phyloP scores from a whole-genome alignment of 1,140 invertebrate species.

The Macrosteles quadrilineatus region DNA sequence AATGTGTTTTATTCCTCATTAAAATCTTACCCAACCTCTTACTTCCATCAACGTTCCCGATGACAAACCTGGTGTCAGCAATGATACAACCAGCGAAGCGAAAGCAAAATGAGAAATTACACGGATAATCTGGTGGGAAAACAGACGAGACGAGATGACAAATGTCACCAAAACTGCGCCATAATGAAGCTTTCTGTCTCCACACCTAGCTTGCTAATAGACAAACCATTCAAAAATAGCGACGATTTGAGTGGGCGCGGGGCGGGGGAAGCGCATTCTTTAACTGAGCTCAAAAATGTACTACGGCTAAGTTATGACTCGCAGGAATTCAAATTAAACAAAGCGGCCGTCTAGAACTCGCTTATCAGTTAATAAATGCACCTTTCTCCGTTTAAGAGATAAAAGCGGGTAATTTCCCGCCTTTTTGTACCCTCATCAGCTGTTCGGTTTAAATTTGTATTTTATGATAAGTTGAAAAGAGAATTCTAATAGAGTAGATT shows the following conservation, averaged over 20 bases:
- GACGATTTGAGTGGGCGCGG: background rate
- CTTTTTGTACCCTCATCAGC: too few relatives aligned
- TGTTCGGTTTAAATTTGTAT: too few relatives aligned
- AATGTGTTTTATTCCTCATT: too few relatives aligned
- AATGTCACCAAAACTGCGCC: background rate
- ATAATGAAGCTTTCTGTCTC: background rate
- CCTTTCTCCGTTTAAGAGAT: too few relatives aligned
- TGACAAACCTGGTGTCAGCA: too few relatives aligned
- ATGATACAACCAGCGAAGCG: background rate
- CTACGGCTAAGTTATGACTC: slow-evolving; percentile 14
- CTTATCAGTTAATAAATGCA: slow-evolving; percentile 19
- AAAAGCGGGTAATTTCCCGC: too few relatives aligned
- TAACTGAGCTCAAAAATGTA: slow-evolving; percentile 8
- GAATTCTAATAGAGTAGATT: too few relatives aligned
- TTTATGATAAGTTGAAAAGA: too few relatives aligned
- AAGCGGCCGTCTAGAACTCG: background rate
- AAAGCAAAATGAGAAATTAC: slow-evolving; percentile 4
- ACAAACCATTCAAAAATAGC: slow-evolving; percentile 26
- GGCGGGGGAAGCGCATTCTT: background rate
- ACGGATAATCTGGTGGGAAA: background rate
- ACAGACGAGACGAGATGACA: background rate
- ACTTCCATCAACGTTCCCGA: too few relatives aligned
- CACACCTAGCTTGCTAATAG: background rate
- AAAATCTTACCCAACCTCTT: too few relatives aligned
- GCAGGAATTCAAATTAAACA: slow-evolving; percentile 19